These are phyloP conservation scores for Tautogolabrus adspersus DNA, from an alignment of 2,113 vertebrate species.

Conservation along the genomic window DNA sequence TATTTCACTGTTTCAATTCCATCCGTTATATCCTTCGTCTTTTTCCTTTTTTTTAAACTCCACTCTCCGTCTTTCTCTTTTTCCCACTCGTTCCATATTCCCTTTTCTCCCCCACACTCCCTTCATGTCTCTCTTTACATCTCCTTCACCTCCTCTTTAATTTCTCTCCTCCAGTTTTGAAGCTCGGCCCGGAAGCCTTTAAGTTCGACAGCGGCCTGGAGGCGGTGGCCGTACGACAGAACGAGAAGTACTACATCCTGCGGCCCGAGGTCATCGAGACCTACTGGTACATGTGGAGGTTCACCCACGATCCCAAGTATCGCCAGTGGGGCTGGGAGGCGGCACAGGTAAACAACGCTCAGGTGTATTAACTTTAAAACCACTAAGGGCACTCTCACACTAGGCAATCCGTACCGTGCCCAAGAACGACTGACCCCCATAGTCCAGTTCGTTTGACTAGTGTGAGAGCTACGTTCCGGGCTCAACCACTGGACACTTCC, in stretches of 20 bases:
- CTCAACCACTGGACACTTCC: too few species aligned
- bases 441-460: too few species aligned
- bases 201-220: conserved; percentile 97
- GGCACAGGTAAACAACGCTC: conserved; percentile 85
- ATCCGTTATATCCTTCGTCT: too few species aligned
- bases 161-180: conserved; percentile 84
- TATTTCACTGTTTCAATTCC: too few species aligned
- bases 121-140: conserved; percentile 1
- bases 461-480: too few species aligned
- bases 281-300: conserved; percentile 99
- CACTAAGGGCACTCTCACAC: too few species aligned
- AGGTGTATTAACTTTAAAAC: too few species aligned
- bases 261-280: conserved; percentile 98
- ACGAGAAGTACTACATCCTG: conserved; percentile 98
- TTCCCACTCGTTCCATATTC: too few species aligned
- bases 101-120: neutral
- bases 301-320: conserved; percentile 97
- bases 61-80: too few species aligned
- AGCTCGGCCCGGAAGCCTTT: conserved; percentile 97
- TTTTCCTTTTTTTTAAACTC: too few species aligned
- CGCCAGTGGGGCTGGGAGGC: conserved; percentile 99
- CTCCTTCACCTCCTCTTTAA: neutral
- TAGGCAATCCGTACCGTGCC: too few species aligned
- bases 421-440: too few species aligned
- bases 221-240: conserved; percentile 95